Base-by-base conservation (phyloP, 2,888 invertebrate genomes). In the Molorchus minor region DNA sequence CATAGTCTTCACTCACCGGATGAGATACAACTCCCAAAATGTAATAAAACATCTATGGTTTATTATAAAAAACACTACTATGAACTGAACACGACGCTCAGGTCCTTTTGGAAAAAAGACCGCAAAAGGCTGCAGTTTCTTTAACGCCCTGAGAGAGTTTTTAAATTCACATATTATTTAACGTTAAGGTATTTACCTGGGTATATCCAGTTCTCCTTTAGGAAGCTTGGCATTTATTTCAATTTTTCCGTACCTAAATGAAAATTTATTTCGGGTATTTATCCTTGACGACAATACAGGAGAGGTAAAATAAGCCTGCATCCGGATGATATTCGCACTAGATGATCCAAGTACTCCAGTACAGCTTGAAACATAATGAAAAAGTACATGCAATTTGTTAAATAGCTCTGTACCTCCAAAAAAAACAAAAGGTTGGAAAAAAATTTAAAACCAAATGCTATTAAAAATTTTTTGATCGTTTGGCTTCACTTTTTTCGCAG, bases 171-270 rank as follows among this genome's bases (percentile, higher is more conserved):
- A n/a, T n/a, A n/a, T n/a, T n/a, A n/a, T n/a, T n/a, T n/a, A n/a
- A n/a, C n/a, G n/a, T n/a, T n/a, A n/a, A n/a, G n/a, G n/a, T 33
- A 33, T 52, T 82, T 81, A 92, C 92, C 83, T 49, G 93, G 92
- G 71, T 89, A 84, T 13, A 92, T 80, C 93, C 92, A 92, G 75
- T 92, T 89, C 0, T 92, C 92, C 62, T 83, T 83, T 0, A n/a
- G 92, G 91, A 13, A 92, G 71, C 76, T 88, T 89, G 0, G 92
- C 92, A 21, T 85, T 83, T 1, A 92, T 81, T 71, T 88, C 85
- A 10, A 92, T 81, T 33, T 81, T 84, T 4, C 92, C 92, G 72
- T 89, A 91, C 7, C 84, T 83, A 69, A 92, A 92, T 1, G 84
- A 84, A 70, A 92, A 89, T 0, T 79, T 79, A 33, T 85, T 81